A percentile compares a stretch with the other conserved stretches of the same genome.
Conservation (phyloP, 1,140 invertebrate species). For the Pollicipes pollicipes region DNA sequence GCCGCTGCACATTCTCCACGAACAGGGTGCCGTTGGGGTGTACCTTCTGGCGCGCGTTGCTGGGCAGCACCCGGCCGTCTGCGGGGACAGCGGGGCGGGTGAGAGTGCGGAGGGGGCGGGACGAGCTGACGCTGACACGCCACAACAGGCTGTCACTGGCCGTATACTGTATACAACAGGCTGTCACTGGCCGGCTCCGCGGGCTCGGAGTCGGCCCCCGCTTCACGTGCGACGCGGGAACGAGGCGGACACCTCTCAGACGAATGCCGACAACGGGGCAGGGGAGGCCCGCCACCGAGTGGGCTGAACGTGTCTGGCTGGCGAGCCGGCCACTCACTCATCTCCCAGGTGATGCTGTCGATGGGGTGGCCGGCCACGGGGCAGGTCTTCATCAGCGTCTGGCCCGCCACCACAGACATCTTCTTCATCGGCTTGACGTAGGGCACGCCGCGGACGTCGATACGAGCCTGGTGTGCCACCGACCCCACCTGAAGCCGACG, state of each 20-base stretch:
- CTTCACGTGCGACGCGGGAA: neutral
- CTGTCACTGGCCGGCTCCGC: too few relatives aligned
- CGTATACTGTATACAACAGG: too few relatives aligned
- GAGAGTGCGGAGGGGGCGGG: too few relatives aligned
- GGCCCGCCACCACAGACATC: constrained; percentile 80
- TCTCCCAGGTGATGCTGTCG: constrained; percentile 80
- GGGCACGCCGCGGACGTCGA: constrained; percentile 81
- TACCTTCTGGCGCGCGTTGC: constrained; percentile 86
- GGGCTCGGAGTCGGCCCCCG: too few relatives aligned
- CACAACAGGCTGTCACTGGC: too few relatives aligned
- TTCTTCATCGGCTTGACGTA: constrained; percentile 83
- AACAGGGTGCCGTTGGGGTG: constrained; percentile 83
- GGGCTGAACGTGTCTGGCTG: neutral
- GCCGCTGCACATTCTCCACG: constrained; percentile 79
- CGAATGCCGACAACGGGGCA: neutral
- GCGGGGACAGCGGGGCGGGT: neutral
- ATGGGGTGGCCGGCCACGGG: constrained; percentile 89
- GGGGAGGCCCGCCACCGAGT: neutral
- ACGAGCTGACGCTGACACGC: neutral
- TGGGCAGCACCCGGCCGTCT: constrained; percentile 59
- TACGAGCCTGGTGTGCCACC: constrained; percentile 61
- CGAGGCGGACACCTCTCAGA: neutral
- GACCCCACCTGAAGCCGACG: constrained; percentile 46
- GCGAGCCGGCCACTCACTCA: constrained; percentile 33
- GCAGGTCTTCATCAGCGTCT: constrained; percentile 69